phyloP scores from a whole-genome alignment of 2,888 invertebrate genomes.

The Lamellibrachia satsuma region DNA sequence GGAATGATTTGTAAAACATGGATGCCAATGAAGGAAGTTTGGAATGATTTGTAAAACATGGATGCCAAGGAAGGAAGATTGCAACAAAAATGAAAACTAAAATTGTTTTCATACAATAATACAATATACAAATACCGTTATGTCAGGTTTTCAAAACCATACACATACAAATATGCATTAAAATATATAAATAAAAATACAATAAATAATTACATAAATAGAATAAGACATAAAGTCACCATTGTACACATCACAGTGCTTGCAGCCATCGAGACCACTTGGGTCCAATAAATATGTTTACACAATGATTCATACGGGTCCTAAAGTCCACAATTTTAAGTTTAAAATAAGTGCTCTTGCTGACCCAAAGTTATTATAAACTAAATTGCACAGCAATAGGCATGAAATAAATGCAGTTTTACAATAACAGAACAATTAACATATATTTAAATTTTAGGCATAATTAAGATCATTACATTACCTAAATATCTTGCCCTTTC shows the following conservation, averaged over 20 bases:
- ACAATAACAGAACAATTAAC: not conserved
- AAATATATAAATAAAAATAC: not conserved
- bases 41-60: not conserved
- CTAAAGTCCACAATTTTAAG: not conserved
- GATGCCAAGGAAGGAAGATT: too few relatives aligned
- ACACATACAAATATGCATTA: not conserved
- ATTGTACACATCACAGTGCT: not conserved
- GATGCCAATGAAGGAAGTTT: too few relatives aligned
- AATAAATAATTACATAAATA: not conserved
- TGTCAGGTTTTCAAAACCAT: too few relatives aligned
- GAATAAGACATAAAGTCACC: not conserved
- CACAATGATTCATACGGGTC: not conserved
- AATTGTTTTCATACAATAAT: too few relatives aligned
- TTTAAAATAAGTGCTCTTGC: not conserved
- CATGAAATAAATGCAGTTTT: conserved; percentile 7
- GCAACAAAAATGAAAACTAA: too few relatives aligned
- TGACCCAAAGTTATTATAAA: not conserved
- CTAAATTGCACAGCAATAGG: not conserved
- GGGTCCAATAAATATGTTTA: not conserved
- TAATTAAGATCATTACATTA: not conserved
- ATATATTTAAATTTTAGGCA: not conserved
- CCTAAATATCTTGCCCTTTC: not conserved
- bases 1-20: not conserved
- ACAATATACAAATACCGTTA: too few relatives aligned
- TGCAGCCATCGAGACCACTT: not conserved